Evolutionary conservation across 2,888 invertebrate species (phyloP).

Genomic region (Lypha dubia): DNA sequence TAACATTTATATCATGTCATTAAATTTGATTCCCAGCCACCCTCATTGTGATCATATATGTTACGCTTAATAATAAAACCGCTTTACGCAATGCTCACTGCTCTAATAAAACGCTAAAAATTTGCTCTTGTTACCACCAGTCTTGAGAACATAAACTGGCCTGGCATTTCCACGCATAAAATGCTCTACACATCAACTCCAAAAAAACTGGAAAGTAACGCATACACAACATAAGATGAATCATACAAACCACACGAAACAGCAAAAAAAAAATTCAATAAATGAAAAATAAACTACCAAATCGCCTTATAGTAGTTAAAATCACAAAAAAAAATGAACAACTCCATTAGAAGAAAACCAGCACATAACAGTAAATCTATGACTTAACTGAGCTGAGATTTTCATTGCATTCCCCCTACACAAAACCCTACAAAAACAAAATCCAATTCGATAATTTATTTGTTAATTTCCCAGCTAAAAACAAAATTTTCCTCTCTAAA

Average conservation of each 20-base stretch:
- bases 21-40: neutral
- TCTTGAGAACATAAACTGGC: constrained; percentile 67
- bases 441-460: constrained; percentile 18
- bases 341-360: constrained; percentile 37
- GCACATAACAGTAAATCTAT: constrained; percentile 62
- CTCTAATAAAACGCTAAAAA: constrained; percentile 25
- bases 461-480: neutral
- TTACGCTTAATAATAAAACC: neutral
- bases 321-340: constrained; percentile 33
- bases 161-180: constrained; percentile 3
- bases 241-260: constrained; percentile 23
- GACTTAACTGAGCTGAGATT: constrained; percentile 68
- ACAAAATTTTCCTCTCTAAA: neutral
- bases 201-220: constrained; percentile 38
- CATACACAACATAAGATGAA: constrained; percentile 20
- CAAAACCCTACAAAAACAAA: constrained; percentile 20
- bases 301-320: constrained; percentile 24
- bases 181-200: constrained; percentile 18
- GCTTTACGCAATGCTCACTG: constrained; percentile 44
- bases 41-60: constrained; percentile 8
- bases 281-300: neutral
- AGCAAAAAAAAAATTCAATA: constrained; percentile 23
- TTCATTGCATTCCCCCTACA: constrained; percentile 44
- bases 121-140: constrained; percentile 66
- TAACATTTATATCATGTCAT: neutral